Evolutionary conservation across 2,888 invertebrate species (phyloP), one percentile per base, ranked within the genome.

Genomic region (Watsonalla binaria): DNA sequence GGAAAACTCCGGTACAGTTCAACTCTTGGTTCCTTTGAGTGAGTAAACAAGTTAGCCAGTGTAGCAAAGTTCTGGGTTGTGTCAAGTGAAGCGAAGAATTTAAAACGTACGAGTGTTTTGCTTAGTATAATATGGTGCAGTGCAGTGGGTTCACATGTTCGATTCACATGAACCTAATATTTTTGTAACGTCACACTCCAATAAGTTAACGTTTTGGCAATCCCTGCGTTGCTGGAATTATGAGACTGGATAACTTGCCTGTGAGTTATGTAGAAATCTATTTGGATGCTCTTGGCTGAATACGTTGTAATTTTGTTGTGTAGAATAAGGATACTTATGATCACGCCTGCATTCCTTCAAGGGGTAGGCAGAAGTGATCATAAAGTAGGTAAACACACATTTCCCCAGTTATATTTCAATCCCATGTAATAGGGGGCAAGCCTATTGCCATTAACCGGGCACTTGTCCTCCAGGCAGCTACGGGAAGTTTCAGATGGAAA

Each of bases 11-110:
- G 14, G 57, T 58, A 60, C 59, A 57, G 63, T 57, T 61, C 60
- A 60, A 65, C 60, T 66, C 68, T 57, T 66, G 61, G 63, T 61
- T 61, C 69, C 65, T 68, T 68, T 66, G 68, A 68, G 66, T 65
- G 65, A 59, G 63, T 66, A 68, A 68, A 69, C 70, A 68, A 69
- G 68, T 68, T 66, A 66, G 60, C 52, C 61, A 58, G 59, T 62
- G 61, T 69, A 62, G 61, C 57, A 61, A 66, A 69, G 57, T 68
- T 67, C 67, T 63, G 67, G 65, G 69, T 61, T 68, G 60, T 66
- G 62, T 63, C 60, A 61, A 69, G 68, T 68, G 65, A 61, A 67
- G 61, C 63, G 67, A 58, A 58, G 67, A 66, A 68, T 68, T 66
- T 65, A 67, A 69, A 68, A 57, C 51, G 57, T 60, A 54, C 57